Base-by-base conservation (phyloP, 2,888 invertebrate genomes). In the Ochropacha duplaris region DNA sequence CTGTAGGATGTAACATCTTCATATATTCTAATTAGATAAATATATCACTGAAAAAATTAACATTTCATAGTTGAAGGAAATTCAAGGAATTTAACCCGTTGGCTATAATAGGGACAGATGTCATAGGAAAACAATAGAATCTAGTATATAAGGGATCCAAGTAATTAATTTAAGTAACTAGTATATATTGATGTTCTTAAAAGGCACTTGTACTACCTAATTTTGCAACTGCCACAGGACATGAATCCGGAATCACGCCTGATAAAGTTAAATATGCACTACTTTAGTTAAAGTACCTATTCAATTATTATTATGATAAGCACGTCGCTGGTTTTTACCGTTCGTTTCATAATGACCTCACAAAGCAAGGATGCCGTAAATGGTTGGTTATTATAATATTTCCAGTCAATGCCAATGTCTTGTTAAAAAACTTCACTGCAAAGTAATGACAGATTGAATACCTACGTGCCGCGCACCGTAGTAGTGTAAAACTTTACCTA, bases 371-470 rank as follows among this genome's bases (percentile, higher is more conserved):
- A 54, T 58, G 50, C 55, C 54, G 63, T 69, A 67, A 67, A 68
- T 60, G 54, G 62, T 54, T 39, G 39, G 39, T 8, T 19, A 19
- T 44, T 44, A 44, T 59, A 58, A 63, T 71, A 72, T 69, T 66
- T 68, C 64, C 54, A 60, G 64, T 76, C 81, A 82, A 81, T 82
- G 83, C 78, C 82, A 82, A 78, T 80, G 79, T 75, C 77, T 74
- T 72, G 66, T 61, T 66, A 70, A 72, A 73, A 78, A 80, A 78
- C 74, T 61, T 60, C 56, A 58, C 59, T 63, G 57, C 64, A 60
- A 54, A 62, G 58, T 60, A 59, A 61, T 62, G 57, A 54, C 50
- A 51, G 55, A 36, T 57, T 56, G 50, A 52, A 55, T 54, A n/a
- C n/a, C n/a, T 56, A 52, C 58, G 28, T 57, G 31, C 22, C 50